Conservation (phyloP, 2,797 vertebrate species). For the Trematomus bernacchii region DNA sequence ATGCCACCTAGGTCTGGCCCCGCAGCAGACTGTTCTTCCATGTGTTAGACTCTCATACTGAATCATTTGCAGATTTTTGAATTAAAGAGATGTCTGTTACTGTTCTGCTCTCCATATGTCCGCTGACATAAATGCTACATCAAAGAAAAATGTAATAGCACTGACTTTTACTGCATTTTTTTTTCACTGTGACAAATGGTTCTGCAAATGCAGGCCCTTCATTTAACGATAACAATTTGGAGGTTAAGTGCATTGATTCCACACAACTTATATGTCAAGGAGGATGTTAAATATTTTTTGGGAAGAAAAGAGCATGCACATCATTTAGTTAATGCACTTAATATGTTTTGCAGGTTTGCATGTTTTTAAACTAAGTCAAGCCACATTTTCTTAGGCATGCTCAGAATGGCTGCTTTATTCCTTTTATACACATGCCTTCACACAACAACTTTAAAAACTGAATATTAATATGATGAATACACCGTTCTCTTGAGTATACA, state of each 20-base stretch:
- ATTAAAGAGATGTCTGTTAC: conserved; percentile 70
- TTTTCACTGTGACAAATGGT: conserved; percentile 12
- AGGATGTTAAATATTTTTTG: neutral
- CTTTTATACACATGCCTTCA: neutral
- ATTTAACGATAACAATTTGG: conserved; percentile 24
- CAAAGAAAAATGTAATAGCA: conserved; percentile 12
- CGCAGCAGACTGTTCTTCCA: conserved; percentile 74
- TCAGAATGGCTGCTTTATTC: conserved; percentile 10
- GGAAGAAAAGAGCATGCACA: neutral
- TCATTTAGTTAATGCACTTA: neutral
- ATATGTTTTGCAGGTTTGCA: neutral
- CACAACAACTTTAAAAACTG: neutral
- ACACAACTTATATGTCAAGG: conserved; percentile 11
- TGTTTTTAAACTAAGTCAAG: neutral
- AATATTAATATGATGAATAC: conserved; percentile 12
- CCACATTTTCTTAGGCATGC: neutral
- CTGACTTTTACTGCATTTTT: neutral
- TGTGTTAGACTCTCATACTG: conserved; percentile 70
- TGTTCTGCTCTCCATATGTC: conserved; percentile 67
- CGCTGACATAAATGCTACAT: conserved; percentile 38
- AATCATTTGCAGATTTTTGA: conserved; percentile 73
- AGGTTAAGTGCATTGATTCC: conserved; percentile 24
- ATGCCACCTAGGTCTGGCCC: conserved; percentile 70
- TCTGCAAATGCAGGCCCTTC: neutral
- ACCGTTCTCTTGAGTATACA: neutral